Conservation (phyloP, 2,888 invertebrate species). For the Pterobdella sp. region DNA sequence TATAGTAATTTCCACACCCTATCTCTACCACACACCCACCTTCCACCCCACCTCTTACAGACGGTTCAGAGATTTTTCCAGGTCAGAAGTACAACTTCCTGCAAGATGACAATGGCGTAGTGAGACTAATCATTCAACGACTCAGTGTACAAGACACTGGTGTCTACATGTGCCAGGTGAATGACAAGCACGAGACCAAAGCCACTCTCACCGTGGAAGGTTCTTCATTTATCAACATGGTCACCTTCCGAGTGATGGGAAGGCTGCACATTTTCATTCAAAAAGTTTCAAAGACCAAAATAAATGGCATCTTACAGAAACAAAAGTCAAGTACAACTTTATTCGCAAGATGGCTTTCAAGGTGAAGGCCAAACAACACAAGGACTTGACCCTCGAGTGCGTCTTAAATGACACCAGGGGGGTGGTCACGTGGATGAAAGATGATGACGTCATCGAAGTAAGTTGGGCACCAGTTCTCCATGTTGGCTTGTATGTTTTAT, state of each 20-base stretch:
- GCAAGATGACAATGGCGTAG: constrained; percentile 69
- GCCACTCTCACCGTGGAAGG: constrained; percentile 88
- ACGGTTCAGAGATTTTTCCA: constrained; percentile 76
- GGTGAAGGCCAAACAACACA: constrained; percentile 77
- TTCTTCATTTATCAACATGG: constrained; percentile 43
- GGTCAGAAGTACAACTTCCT: constrained; percentile 91
- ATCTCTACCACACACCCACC: neutral
- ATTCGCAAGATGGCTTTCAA: constrained; percentile 79
- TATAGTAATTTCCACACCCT: neutral
- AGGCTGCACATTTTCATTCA: neutral
- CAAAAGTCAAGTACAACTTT: constrained; percentile 66
- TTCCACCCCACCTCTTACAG: neutral
- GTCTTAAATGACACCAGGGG: constrained; percentile 86
- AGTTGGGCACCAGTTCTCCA: too few relatives aligned
- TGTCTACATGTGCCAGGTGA: constrained; percentile 89
- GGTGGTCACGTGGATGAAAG: constrained; percentile 78
- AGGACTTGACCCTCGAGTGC: constrained; percentile 84
- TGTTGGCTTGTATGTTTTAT: too few relatives aligned
- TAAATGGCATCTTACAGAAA: constrained; percentile 16
- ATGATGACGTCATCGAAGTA: constrained; percentile 72
- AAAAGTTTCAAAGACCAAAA: neutral
- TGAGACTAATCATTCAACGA: constrained; percentile 71
- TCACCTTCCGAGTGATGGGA: neutral
- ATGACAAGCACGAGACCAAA: constrained; percentile 71
- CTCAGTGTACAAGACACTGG: constrained; percentile 95